Base-by-base conservation (phyloP, 2,888 invertebrate species). In the Fabriciana adippe region DNA sequence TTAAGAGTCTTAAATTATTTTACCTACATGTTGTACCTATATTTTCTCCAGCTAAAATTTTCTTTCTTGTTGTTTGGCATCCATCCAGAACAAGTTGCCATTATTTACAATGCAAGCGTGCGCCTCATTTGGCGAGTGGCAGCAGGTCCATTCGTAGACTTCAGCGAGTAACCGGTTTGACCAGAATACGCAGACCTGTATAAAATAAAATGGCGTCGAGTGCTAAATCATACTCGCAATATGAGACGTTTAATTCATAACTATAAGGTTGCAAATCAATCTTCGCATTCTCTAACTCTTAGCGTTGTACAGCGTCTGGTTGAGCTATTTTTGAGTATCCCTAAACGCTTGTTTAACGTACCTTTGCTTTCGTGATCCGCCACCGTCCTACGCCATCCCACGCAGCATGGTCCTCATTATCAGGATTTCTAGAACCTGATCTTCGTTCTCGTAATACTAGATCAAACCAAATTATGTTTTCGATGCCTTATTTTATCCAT, bases 71-170 rank as follows among this genome's bases (percentile, higher is more conserved):
- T 68, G 69, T 70, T 75, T 81, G 79, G 80, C 78, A 72, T 75
- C 69, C 72, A 73, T 77, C 81, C 78, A 82, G 78, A 73, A 74
- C 73, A 73, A 78, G 77, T 77, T 79, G 80, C 78, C 80, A 81
- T 83, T 83, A 82, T 83, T 83, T 81, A 84, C 84, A 80, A 84
- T 82, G 82, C 86, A 85, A 83, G 85, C 87, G 83, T 85, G 81
- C 80, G 81, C 81, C 84, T 87, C 89, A 87, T 89, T 90, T 89
- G 86, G 89, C 86, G 82, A 83, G 82, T 82, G 83, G 87, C 84
- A 84, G 89, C 90, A 88, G 88, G 89, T 89, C 89, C 90, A 88
- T 85, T 88, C 84, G 84, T 84, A 84, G 86, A 80, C 86, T 86
- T 85, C 81, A 82, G 76, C 86, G 76, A 74, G 77, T 78, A 91